Conservation (phyloP, 2,888 invertebrate species). For the Nesidiocoris tenuis region DNA sequence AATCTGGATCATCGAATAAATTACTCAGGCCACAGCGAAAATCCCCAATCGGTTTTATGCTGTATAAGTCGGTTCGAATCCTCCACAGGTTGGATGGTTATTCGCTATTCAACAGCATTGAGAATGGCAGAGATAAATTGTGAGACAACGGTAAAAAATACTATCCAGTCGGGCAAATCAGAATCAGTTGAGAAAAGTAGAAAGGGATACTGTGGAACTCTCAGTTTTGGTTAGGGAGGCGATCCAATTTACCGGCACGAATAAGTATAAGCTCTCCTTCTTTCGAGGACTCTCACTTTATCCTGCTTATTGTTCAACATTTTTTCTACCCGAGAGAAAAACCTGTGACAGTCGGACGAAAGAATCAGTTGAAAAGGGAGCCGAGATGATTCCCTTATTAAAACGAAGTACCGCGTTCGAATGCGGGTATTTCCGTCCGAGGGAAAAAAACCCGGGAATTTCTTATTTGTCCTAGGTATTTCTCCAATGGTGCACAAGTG, state of each 20-base stretch:
- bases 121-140: background rate
- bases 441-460: background rate
- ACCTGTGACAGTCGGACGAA: constrained; percentile 16
- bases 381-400: constrained; percentile 36
- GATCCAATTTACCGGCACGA: constrained; percentile 31
- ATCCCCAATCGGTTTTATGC: too few relatives aligned
- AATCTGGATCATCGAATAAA: too few relatives aligned
- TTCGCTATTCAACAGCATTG: too few relatives aligned
- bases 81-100: too few relatives aligned
- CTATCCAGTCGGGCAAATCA: background rate
- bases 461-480: background rate
- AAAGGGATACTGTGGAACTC: background rate
- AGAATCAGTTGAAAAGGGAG: background rate
- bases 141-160: background rate
- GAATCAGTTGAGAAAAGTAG: background rate
- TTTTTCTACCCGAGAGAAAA: constrained; percentile 16
- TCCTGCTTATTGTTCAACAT: constrained; percentile 33
- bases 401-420: constrained; percentile 12
- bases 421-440: constrained; percentile 15
- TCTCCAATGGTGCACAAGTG: constrained; percentile 15
- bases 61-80: too few relatives aligned
- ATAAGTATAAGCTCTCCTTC: constrained; percentile 2
- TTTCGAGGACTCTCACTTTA: constrained; percentile 2
- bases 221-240: constrained; percentile 22
- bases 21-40: too few relatives aligned